Conservation (phyloP, 2,797 vertebrate genomes). For the Tenualosa ilisha region DNA sequence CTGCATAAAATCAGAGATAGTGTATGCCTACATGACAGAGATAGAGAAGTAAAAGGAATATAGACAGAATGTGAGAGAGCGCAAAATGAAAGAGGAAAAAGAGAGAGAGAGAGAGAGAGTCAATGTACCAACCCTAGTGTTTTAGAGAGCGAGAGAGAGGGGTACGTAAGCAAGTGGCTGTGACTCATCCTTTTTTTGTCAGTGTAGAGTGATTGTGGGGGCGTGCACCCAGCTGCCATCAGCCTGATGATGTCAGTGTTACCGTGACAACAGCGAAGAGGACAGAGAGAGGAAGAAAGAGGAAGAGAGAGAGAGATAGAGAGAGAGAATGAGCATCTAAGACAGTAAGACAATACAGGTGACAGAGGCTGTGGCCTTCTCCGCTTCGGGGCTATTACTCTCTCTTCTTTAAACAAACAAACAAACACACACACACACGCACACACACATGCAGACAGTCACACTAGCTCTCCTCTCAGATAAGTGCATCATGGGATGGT, state of each 20-base stretch:
- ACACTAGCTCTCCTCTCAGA: too few species aligned
- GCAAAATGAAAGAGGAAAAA: neutral
- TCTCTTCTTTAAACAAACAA: neutral
- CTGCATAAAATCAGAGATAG: neutral
- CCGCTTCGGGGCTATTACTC: neutral
- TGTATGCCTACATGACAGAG: neutral
- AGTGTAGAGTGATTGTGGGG: conserved; percentile 74
- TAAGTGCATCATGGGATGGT: too few species aligned
- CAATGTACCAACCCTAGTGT: too few species aligned
- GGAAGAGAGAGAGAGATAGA: neutral
- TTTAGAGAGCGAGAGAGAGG: neutral
- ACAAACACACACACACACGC: neutral
- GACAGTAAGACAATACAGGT: neutral
- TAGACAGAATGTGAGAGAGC: neutral
- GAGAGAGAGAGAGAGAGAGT: conserved; percentile 11
- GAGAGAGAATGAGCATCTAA: neutral
- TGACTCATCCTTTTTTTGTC: conserved; percentile 24
- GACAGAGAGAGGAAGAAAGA: neutral
- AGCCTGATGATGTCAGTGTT: conserved; percentile 81
- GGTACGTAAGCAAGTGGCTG: neutral
- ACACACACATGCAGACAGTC: neutral
- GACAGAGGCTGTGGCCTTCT: neutral
- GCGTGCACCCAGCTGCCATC: conserved; percentile 64
- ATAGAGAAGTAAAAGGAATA: neutral
- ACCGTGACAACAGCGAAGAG: conserved; percentile 44